Conservation (phyloP, 2,113 vertebrate genomes). For the Centropus bengalensis region DNA sequence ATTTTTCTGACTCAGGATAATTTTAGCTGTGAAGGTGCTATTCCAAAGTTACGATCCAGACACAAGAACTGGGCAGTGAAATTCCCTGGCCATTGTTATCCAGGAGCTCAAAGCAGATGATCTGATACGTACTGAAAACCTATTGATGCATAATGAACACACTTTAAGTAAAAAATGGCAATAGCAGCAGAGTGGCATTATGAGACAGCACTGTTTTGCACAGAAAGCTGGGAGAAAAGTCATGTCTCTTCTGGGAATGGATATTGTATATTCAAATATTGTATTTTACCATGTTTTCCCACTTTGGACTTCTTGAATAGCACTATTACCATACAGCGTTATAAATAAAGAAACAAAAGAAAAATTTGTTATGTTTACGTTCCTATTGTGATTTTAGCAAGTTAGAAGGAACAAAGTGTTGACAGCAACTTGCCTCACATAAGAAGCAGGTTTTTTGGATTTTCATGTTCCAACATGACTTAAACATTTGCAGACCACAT, state of each 20-base stretch:
- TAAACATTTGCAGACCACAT: constrained; percentile 8
- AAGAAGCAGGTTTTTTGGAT: background rate
- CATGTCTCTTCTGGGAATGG: background rate
- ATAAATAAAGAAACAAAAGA: constrained; percentile 19
- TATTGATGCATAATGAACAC: background rate
- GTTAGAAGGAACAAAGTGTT: background rate
- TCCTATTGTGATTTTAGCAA: background rate
- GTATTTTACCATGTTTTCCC: background rate
- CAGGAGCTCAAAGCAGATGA: background rate
- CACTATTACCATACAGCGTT: background rate
- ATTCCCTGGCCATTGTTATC: background rate
- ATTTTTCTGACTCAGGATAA: background rate
- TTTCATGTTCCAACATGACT: background rate
- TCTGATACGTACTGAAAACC: background rate
- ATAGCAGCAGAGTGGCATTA: background rate
- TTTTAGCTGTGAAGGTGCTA: background rate
- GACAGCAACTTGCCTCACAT: background rate
- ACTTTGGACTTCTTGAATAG: background rate
- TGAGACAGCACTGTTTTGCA: background rate
- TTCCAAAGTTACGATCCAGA: background rate
- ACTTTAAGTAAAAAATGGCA: background rate
- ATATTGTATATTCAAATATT: background rate
- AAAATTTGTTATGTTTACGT: background rate
- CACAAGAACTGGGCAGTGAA: background rate
- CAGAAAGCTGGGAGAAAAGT: background rate